Percentiles rank a stretch among this genome's conserved stretches.
Evolutionary conservation across 2,797 vertebrate species (phyloP).

Genomic region (Lithobates pipiens): DNA sequence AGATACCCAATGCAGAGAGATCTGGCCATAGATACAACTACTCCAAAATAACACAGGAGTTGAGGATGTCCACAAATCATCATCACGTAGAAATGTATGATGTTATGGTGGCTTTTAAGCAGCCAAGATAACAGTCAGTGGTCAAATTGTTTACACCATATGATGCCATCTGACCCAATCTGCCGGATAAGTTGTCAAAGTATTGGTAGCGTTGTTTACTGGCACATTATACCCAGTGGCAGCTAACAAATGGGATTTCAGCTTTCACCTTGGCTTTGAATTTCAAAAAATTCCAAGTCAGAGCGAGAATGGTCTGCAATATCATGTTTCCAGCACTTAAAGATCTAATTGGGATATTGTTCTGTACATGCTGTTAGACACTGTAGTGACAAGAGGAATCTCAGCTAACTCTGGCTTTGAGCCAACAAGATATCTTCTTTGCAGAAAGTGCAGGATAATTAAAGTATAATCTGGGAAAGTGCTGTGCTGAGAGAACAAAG

Average conservation of each 20-base stretch:
- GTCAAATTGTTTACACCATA: background rate
- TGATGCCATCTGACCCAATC: background rate
- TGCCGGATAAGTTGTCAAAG: background rate
- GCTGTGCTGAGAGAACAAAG: conserved; percentile 62
- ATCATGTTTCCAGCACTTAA: conserved; percentile 73
- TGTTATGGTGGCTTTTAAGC: background rate
- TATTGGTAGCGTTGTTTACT: conserved; percentile 20
- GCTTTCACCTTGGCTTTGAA: conserved; percentile 50
- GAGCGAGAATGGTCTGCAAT: conserved; percentile 36
- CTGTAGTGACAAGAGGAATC: conserved; percentile 73
- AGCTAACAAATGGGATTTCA: conserved; percentile 57
- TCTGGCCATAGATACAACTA: no score
- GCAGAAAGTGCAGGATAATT: conserved; percentile 77
- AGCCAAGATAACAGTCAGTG: background rate
- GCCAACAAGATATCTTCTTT: conserved; percentile 74
- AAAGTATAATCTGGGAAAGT: conserved; percentile 66
- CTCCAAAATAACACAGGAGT: background rate
- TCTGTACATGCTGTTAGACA: conserved; percentile 75
- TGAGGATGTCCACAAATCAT: background rate
- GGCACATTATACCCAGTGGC: conserved; percentile 15
- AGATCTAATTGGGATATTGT: conserved; percentile 79
- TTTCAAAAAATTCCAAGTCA: conserved; percentile 63
- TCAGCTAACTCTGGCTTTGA: conserved; percentile 70
- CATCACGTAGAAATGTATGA: background rate
- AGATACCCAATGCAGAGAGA: no score